Evolutionary conservation across 1,140 invertebrate species (phyloP).

Genomic region (Tigriopus japonicus): DNA sequence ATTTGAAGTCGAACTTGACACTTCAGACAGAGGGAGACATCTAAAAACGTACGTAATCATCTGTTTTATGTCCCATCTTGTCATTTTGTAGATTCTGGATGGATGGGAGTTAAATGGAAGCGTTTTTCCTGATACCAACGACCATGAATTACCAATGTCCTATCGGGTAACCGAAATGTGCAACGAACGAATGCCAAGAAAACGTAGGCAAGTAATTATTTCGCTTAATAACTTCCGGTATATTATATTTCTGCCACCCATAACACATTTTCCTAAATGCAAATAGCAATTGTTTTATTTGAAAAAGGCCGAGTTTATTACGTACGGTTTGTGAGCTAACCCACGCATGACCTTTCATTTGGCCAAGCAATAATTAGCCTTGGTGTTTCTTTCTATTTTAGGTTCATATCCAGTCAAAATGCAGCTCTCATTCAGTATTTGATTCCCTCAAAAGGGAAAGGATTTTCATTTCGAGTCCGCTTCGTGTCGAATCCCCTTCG

Average conservation of each 20-base stretch:
- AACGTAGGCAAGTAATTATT: neutral
- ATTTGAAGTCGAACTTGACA: no score
- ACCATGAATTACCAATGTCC: neutral
- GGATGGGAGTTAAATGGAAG: slow-evolving; percentile 9
- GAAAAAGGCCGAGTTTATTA: no score
- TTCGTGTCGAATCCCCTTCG: neutral
- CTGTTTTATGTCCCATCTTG: no score
- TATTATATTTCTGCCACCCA: neutral
- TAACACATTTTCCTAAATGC: neutral
- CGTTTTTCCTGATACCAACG: neutral
- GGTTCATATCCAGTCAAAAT: neutral
- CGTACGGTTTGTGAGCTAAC: no score
- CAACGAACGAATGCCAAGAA: neutral
- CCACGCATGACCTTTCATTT: no score
- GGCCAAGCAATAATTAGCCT: no score
- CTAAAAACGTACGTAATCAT: no score
- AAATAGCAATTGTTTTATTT: neutral
- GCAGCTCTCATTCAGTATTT: neutral
- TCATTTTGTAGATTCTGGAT: slow-evolving; percentile 1
- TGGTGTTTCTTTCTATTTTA: no score
- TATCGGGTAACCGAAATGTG: neutral
- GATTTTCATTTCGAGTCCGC: neutral
- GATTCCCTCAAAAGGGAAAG: neutral
- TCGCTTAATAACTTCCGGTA: no score
- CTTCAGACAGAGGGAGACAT: no score